These are phyloP conservation scores for Gobio gobio DNA, from an alignment of 2,113 vertebrate species.

Conservation along the genomic window DNA sequence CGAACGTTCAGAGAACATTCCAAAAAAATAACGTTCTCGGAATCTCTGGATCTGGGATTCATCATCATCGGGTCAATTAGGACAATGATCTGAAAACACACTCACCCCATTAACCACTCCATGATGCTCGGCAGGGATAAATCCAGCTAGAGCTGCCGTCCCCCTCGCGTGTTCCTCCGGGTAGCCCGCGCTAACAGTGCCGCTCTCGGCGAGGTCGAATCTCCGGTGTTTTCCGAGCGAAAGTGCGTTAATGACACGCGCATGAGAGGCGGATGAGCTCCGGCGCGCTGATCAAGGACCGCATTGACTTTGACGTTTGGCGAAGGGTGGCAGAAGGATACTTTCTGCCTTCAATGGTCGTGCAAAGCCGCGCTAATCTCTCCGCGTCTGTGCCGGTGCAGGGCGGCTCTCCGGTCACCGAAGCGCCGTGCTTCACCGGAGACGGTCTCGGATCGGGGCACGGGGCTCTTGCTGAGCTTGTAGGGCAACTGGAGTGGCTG, in stretches of 20 bases:
- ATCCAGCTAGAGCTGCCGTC: constrained; percentile 74
- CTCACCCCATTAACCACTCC: constrained; percentile 92
- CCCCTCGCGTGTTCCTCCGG: constrained; percentile 66
- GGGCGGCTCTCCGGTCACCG: constrained; percentile 25
- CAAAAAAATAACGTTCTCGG: no score
- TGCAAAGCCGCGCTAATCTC: constrained; percentile 10
- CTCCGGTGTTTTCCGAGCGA: background rate
- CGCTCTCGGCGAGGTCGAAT: background rate
- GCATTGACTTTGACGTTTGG: constrained; percentile 57
- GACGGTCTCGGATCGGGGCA: background rate
- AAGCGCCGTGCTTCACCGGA: background rate
- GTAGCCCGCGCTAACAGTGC: constrained; percentile 54
- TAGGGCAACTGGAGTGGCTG: constrained; percentile 59
- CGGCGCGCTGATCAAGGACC: constrained; percentile 32
- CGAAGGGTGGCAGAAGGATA: constrained; percentile 41
- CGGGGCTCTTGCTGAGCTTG: constrained; percentile 41
- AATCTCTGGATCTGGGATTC: background rate
- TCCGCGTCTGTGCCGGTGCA: background rate
- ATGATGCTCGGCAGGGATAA: constrained; percentile 75
- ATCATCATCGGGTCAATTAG: background rate
- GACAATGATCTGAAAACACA: constrained; percentile 44
- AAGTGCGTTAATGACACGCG: constrained; percentile 11
- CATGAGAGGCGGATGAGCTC: constrained; percentile 42
- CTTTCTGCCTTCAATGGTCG: constrained; percentile 24
- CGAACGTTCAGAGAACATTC: no score